A percentile compares a stretch with the other conserved stretches of the same genome.
Evolutionary conservation across 2,797 vertebrate genomes (phyloP).

Genomic region (Ctenopoma multispine): DNA sequence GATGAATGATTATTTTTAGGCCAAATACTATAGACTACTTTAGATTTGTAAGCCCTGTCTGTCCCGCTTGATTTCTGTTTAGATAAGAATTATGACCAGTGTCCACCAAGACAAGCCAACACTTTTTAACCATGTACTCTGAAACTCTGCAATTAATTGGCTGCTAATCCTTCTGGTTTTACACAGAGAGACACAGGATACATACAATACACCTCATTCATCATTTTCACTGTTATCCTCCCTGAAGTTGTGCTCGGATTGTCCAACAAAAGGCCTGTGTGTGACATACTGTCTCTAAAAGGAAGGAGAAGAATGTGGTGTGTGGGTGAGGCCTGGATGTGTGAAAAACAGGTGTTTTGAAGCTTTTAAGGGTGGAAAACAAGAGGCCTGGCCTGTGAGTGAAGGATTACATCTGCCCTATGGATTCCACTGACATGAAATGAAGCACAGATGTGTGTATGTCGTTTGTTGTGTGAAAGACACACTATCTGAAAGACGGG

Average conservation of each 20-base stretch:
- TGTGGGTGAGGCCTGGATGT: constrained; percentile 43
- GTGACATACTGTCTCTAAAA: not conserved
- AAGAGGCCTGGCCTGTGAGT: constrained; percentile 63
- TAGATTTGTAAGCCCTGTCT: constrained; percentile 67
- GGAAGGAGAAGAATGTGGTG: constrained; percentile 38
- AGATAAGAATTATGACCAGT: constrained; percentile 59
- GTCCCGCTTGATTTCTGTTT: constrained; percentile 65
- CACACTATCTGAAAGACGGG: constrained; percentile 27
- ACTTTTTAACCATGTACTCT: constrained; percentile 56
- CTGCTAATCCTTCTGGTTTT: not conserved
- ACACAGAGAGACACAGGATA: not conserved
- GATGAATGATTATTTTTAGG: constrained; percentile 67
- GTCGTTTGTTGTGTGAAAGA: constrained; percentile 50
- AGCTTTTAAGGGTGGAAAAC: constrained; percentile 62
- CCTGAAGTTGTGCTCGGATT: not conserved
- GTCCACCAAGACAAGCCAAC: constrained; percentile 52
- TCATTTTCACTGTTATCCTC: constrained; percentile 1
- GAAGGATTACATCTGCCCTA: constrained; percentile 73
- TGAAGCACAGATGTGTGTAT: constrained; percentile 34
- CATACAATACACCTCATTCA: constrained; percentile 35
- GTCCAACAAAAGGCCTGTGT: constrained; percentile 30
- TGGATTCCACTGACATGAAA: constrained; percentile 54
- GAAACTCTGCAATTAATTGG: constrained; percentile 17
- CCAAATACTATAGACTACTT: constrained; percentile 58
- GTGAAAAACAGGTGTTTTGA: constrained; percentile 74